phyloP scores from a whole-genome alignment of 2,888 invertebrate genomes.

The Nephrotoma appendiculata region DNA sequence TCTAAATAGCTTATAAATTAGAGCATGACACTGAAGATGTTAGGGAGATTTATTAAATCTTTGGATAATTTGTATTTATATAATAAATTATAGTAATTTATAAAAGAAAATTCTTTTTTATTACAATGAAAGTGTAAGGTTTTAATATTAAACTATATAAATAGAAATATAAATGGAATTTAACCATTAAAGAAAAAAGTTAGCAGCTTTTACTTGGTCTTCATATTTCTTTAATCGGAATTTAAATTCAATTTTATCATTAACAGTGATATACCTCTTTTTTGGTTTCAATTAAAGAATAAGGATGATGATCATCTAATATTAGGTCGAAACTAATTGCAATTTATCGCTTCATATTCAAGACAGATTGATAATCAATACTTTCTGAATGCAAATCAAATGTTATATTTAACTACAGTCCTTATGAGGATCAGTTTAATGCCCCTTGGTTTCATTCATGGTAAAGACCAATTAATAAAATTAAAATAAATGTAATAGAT shows the following conservation, averaged over 20 bases:
- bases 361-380: neutral
- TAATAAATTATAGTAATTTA: constrained; percentile 24
- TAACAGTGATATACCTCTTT: constrained; percentile 13
- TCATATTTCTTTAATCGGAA: neutral
- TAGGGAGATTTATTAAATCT: constrained; percentile 19
- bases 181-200: constrained; percentile 39
- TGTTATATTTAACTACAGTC: too few relatives aligned
- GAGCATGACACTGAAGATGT: constrained; percentile 36
- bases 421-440: too few relatives aligned
- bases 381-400: neutral
- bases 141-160: neutral
- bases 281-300: constrained; percentile 38
- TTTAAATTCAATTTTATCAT: neutral
- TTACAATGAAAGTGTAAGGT: neutral
- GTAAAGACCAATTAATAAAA: too few relatives aligned
- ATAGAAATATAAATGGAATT: neutral
- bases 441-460: too few relatives aligned
- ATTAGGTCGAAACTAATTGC: neutral
- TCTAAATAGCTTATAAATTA: constrained; percentile 29
- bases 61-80: constrained; percentile 15
- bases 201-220: constrained; percentile 42
- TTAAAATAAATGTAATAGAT: too few relatives aligned
- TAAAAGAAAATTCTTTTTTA: constrained; percentile 33
- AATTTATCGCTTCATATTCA: neutral
- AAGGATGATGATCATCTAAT: constrained; percentile 15